Base-by-base conservation (phyloP, 2,113 vertebrate species). In the Tachycineta bicolor region DNA sequence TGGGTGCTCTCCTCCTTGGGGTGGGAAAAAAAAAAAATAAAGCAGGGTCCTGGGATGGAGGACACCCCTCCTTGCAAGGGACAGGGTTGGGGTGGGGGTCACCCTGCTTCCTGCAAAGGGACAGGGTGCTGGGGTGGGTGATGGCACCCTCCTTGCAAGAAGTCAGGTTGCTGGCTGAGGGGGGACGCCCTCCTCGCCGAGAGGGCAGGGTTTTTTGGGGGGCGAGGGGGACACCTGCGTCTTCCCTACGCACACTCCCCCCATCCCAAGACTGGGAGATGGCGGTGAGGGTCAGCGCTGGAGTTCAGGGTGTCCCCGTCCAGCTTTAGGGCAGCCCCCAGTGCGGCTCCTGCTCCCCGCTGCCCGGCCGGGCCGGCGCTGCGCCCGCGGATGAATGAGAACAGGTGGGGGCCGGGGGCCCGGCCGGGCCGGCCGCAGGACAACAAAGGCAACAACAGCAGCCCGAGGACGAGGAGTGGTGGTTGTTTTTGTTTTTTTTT, bases 391-490 rank as follows among this genome's bases (percentile, higher is more conserved):
- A 70, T 94, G 94, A 91, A 94, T 85, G 89, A 34, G 87, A 97
- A 97, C 97, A 97, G 97, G 97, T 97, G 96, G 97, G 95, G 94
- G 73, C 78, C 26, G 86, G 69, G 69, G 60, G 65, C 58, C 90
- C 65, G 71, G 81, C 80, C 53, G 62, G 87, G 74, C 77, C 5
- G 64, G 68, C 75, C 5, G 63, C 87, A 2, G 91, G 90, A 95
- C 91, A 96, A 97, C 96, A 97, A 97, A 97, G 97, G 84, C 92
- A 55, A 16, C 63, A 17, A 8, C 83, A 43, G 68, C 75, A 21
- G n/a, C 62, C 14, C 22, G 20, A 31, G 46, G 4, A 63, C 39
- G 31, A 55, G 77, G 55, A 56, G 56, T 24, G 37, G 0, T 15
- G 37, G 37, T 8, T 10, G 5, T 52, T 4, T 46, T 46, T 46